Conservation (phyloP, 2,113 vertebrate genomes). For the Colistium nudipinnis region DNA sequence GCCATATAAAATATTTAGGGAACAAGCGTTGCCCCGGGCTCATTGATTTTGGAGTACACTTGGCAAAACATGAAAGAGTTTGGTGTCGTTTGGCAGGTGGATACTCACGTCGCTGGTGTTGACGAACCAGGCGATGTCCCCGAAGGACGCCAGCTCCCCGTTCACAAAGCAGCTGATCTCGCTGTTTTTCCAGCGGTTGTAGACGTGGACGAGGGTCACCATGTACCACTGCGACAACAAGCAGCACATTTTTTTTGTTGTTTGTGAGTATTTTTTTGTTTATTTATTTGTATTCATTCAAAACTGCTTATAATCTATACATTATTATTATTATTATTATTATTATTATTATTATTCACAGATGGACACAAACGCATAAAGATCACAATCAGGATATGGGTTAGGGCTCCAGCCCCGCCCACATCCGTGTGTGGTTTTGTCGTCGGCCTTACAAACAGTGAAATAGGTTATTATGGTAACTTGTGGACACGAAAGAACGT, state of each 20-base stretch:
- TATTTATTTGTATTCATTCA: too few relatives aligned
- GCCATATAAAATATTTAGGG: too few relatives aligned
- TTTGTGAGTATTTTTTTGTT: too few relatives aligned
- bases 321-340: too few relatives aligned
- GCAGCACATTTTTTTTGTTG: not conserved
- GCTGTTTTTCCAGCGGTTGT: constrained; percentile 99
- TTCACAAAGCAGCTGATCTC: constrained; percentile 97
- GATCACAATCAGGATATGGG: too few relatives aligned
- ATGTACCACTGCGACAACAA: constrained; percentile 93
- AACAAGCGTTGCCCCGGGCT: not conserved
- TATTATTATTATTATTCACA: too few relatives aligned
- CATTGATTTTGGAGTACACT: too few relatives aligned
- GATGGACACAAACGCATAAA: too few relatives aligned
- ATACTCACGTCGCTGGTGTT: constrained; percentile 96
- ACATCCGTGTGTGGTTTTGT: constrained; percentile 35
- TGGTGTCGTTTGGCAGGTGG: too few relatives aligned
- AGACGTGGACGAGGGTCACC: constrained; percentile 96
- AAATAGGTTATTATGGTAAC: constrained; percentile 56
- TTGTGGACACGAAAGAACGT: constrained; percentile 34
- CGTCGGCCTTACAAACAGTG: constrained; percentile 28
- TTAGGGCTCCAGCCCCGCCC: constrained; percentile 48
- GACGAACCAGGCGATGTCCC: constrained; percentile 97
- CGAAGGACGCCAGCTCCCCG: constrained; percentile 94
- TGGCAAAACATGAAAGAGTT: not conserved
- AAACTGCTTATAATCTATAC: too few relatives aligned